Base-by-base conservation (phyloP, 1,140 invertebrate genomes). In the Drosophila tropicalis region DNA sequence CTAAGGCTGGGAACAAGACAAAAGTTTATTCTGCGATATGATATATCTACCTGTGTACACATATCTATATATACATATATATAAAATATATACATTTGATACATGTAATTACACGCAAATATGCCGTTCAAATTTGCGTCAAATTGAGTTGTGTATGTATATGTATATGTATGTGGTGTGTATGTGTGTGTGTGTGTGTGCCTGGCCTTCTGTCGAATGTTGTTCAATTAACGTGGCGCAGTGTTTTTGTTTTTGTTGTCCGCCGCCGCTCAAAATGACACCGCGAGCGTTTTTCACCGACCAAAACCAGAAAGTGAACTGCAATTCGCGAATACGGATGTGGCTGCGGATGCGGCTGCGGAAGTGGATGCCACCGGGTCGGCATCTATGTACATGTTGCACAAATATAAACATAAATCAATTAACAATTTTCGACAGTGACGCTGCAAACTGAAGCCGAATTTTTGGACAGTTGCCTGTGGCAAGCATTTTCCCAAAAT, bases 391-490 rank as follows among this genome's bases (percentile, higher is more conserved):
- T 90, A 89, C 84, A 89, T 89, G 84, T 90, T 89, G 85, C 84
- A 89, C 85, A 89, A 89, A 89, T 89, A 89, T 89, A 89, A 89
- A 89, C 84, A 89, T 89, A 89, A 89, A 89, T 89, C 84, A 89
- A 89, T 89, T 89, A 89, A 90, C 85, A 89, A 89, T 87, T 89
- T 89, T 67, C 72, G 44, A 61, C 40, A 29, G 57, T 57, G 47
- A 34, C 34, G 32, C 12, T 12, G 64, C 55, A 19, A 41, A 9
- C 1, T 15, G 22, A 32, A n/a, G 41, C 7, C 22, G 32, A 68
- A 70, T 72, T 72, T 75, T 72, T 64, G 69, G n/a, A 41, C 36
- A 29, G 17, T 63, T 12, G 82, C 81, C 83, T 64, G 67, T 58
- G 83, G 79, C 67, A 10, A 36, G 29, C 61, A 84, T 61, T 70